phyloP scores from a whole-genome alignment of 1,140 invertebrate species.

The Papilio helenus region DNA sequence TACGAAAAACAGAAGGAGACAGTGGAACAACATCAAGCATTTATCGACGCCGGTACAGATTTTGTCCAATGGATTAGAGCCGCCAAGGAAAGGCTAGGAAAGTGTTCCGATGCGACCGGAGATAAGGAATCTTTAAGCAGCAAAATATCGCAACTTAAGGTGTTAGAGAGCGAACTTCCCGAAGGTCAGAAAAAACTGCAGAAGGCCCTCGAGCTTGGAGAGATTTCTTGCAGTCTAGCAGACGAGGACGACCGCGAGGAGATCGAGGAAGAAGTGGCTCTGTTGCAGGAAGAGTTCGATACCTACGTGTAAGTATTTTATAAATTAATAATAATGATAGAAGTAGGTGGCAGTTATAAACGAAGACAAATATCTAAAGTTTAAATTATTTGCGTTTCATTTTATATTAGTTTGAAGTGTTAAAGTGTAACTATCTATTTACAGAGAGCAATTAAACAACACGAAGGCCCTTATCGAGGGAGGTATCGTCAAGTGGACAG shows the following conservation, averaged over 20 bases:
- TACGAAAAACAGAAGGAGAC: slow-evolving; percentile 96
- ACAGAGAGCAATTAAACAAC: slow-evolving; percentile 88
- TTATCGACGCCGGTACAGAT: slow-evolving; percentile 95
- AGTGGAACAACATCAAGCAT: slow-evolving; percentile 94
- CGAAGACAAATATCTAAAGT: neutral
- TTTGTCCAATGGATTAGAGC: slow-evolving; percentile 95
- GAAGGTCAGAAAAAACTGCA: slow-evolving; percentile 93
- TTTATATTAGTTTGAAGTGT: neutral
- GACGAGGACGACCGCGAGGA: slow-evolving; percentile 94
- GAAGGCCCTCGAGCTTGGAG: slow-evolving; percentile 91
- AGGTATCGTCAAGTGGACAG: slow-evolving; percentile 96
- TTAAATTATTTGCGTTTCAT: neutral
- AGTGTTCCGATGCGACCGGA: slow-evolving; percentile 96
- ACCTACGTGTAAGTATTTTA: slow-evolving; percentile 87
- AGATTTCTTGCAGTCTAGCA: slow-evolving; percentile 91
- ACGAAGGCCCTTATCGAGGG: slow-evolving; percentile 93
- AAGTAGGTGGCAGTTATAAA: too few species aligned
- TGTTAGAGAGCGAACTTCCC: slow-evolving; percentile 90
- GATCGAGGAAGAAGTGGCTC: slow-evolving; percentile 95
- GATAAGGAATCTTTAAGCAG: slow-evolving; percentile 94
- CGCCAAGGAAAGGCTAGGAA: slow-evolving; percentile 94
- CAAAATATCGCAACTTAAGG: slow-evolving; percentile 93
- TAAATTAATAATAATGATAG: neutral
- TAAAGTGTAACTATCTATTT: slow-evolving; percentile 49
- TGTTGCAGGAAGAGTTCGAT: slow-evolving; percentile 94